Evolutionary conservation across 2,888 invertebrate species (phyloP).

Genomic region (Antitype chi): DNA sequence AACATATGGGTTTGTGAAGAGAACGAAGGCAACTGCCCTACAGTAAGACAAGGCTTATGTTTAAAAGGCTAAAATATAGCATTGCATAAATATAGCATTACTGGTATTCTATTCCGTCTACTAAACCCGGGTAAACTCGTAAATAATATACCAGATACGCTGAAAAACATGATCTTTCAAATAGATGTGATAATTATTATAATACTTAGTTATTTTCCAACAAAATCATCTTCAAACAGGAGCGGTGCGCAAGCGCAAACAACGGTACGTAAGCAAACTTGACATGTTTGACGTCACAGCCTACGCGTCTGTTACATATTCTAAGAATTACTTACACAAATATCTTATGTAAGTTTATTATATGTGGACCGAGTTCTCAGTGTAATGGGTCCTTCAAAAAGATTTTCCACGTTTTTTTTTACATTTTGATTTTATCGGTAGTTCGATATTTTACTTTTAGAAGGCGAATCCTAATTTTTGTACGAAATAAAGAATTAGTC

Average conservation of each 20-base stretch:
- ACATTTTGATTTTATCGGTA: background rate
- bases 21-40: too few relatives aligned
- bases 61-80: too few relatives aligned
- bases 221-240: conserved; percentile 61
- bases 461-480: background rate
- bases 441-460: background rate
- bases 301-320: conserved; percentile 64
- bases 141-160: background rate
- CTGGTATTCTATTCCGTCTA: too few relatives aligned
- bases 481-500: background rate
- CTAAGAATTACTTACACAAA: conserved; percentile 65
- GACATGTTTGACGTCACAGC: conserved; percentile 70
- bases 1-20: too few relatives aligned
- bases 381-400: background rate
- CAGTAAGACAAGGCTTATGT: too few relatives aligned
- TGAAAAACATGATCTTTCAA: background rate
- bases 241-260: conserved; percentile 70
- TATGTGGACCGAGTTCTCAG: background rate
- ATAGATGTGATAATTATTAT: conserved; percentile 1
- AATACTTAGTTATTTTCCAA: conserved; percentile 20
- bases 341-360: conserved; percentile 36
- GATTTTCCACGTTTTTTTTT: background rate
- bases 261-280: conserved; percentile 63
- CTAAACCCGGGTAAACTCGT: background rate
- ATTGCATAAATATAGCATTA: too few relatives aligned